Evolutionary conservation across 30 jellyfish, hydroid and myxozoan genomes (phyloP).

Genomic region (Morbakka virulenta): DNA sequence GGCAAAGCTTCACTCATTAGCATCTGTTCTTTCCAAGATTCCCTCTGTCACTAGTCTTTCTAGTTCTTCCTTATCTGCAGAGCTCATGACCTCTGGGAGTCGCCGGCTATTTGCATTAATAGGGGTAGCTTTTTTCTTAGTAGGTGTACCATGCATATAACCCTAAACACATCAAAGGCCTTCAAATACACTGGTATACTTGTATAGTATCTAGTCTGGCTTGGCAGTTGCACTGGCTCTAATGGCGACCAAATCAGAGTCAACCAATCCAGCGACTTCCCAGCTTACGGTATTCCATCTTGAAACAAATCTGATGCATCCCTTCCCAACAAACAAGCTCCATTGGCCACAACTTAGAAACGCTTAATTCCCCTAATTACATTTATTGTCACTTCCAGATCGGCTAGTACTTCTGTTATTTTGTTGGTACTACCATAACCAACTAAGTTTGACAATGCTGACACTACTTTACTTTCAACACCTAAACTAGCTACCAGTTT

Average conservation of each 20-base stretch:
- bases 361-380: neutral
- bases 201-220: neutral
- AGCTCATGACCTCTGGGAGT: neutral
- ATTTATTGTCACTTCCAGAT: neutral
- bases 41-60: neutral
- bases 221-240: conserved; percentile 15
- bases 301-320: neutral
- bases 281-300: neutral
- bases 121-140: neutral
- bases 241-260: conserved; percentile 15
- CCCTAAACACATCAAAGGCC: conserved; percentile 1
- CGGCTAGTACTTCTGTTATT: neutral
- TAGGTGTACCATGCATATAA: neutral
- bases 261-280: neutral
- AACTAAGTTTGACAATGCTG: neutral
- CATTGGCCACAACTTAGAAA: neutral
- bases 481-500: neutral
- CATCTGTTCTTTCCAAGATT: neutral
- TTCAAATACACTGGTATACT: neutral
- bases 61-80: neutral
- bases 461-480: neutral
- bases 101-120: neutral
- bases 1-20: too few relatives aligned
- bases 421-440: neutral
- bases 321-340: neutral